Percentiles rank a stretch among this genome's conserved stretches.
These are phyloP conservation scores for Aldabrachelys gigantea DNA, from an alignment of 2,113 vertebrate species.

Conservation along the genomic window DNA sequence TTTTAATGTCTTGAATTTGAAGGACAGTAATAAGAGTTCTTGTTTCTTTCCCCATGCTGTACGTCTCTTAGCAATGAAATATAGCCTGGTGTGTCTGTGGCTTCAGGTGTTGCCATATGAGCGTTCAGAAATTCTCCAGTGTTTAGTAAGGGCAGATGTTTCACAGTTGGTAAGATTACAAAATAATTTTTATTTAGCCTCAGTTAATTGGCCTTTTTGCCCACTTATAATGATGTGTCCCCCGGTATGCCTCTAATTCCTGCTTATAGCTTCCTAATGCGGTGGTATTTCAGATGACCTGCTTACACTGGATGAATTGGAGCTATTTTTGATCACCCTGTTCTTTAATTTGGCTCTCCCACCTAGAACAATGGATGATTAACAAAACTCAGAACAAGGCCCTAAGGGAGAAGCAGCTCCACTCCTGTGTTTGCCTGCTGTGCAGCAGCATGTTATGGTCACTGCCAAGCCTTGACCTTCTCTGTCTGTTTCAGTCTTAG, in stretches of 20 bases:
- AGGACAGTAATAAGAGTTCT: background rate
- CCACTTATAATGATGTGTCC: background rate
- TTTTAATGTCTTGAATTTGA: background rate
- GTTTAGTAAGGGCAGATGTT: background rate
- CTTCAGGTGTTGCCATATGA: background rate
- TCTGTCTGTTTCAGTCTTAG: conserved; percentile 6
- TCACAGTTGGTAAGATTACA: conserved; percentile 8
- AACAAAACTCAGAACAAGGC: conserved; percentile 59
- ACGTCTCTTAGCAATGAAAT: background rate
- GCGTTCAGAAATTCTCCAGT: background rate
- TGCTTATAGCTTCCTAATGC: conserved; percentile 7
- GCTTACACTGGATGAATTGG: conserved; percentile 29
- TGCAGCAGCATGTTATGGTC: conserved; percentile 40
- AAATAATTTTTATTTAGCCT: conserved; percentile 5
- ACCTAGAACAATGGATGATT: conserved; percentile 74
- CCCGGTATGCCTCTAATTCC: conserved; percentile 29
- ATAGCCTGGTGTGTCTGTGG: background rate
- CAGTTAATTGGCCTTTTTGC: background rate
- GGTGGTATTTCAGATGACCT: conserved; percentile 41
- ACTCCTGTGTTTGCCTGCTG: conserved; percentile 24
- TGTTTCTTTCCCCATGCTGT: background rate
- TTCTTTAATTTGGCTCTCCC: conserved; percentile 68
- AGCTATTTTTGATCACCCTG: conserved; percentile 6
- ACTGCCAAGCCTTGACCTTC: conserved; percentile 61
- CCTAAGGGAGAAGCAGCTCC: conserved; percentile 50